A percentile compares a stretch with the other conserved stretches of the same genome.
phyloP scores from a whole-genome alignment of 2,113 vertebrate genomes.

The Baryphthengus martii region DNA sequence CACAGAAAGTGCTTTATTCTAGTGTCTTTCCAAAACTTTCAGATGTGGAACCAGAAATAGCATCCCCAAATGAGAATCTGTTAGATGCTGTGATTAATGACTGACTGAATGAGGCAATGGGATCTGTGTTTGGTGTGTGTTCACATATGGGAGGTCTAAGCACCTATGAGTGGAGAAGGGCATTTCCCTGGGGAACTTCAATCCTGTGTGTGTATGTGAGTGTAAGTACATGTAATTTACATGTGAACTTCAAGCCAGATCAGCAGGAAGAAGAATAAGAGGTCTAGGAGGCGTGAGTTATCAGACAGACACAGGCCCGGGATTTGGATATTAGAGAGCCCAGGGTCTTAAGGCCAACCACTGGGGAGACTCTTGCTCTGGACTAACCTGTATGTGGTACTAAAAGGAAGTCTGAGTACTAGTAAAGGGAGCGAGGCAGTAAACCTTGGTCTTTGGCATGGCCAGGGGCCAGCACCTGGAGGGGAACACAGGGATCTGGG shows the following conservation, averaged over 20 bases:
- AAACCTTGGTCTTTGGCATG: not conserved
- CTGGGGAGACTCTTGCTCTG: not conserved
- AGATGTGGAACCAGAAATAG: not conserved
- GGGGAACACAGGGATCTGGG: not conserved
- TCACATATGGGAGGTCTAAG: not conserved
- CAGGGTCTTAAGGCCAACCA: not conserved
- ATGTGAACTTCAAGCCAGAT: not conserved
- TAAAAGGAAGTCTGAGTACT: not conserved
- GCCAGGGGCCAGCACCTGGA: not conserved
- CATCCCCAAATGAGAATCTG: not conserved
- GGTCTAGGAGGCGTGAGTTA: not conserved
- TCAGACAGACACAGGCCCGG: not conserved
- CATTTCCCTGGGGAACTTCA: not conserved
- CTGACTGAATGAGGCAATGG: fast-evolving
- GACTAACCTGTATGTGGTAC: not conserved
- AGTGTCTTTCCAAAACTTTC: not conserved
- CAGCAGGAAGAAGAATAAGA: not conserved
- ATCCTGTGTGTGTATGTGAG: not conserved
- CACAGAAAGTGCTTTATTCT: not conserved
- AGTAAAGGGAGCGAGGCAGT: not conserved
- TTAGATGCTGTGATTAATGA: not conserved
- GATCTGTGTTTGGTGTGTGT: not conserved
- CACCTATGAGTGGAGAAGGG: not conserved
- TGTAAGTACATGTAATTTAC: not conserved
- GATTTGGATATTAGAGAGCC: not conserved